These are phyloP conservation scores for Oligia fasciuncula DNA, from an alignment of 2,888 invertebrate genomes.

Conservation along the genomic window DNA sequence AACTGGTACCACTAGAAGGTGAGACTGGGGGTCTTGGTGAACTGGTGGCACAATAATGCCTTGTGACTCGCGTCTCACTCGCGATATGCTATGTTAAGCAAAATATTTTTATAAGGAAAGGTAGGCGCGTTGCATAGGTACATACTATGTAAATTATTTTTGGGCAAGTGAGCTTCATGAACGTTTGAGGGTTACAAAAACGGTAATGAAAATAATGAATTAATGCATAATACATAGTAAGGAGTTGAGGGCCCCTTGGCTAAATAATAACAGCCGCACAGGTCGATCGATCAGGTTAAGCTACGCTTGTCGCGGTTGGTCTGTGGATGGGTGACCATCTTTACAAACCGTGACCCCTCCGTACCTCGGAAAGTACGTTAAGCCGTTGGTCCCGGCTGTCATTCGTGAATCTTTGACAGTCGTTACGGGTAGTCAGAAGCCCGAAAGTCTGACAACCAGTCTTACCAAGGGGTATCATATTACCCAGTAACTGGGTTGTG, in stretches of 20 bases:
- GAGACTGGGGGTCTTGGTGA: conserved; percentile 59
- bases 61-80: conserved; percentile 55
- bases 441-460: too few species aligned
- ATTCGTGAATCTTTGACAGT: too few species aligned
- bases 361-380: too few species aligned
- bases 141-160: conserved; percentile 45
- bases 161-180: conserved; percentile 60
- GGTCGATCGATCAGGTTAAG: too few species aligned
- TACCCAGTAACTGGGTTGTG: too few species aligned
- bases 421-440: too few species aligned
- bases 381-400: too few species aligned
- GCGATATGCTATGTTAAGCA: conserved; percentile 61
- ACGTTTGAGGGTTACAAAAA: conserved; percentile 53
- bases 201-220: conserved; percentile 18
- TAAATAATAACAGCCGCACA: too few species aligned
- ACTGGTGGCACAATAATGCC: conserved; percentile 61
- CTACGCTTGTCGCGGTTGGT: too few species aligned
- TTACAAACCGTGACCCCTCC: too few species aligned
- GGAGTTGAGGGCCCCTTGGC: not conserved
- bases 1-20: conserved; percentile 51
- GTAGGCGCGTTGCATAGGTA: conserved; percentile 37
- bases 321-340: too few species aligned
- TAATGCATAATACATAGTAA: not conserved
- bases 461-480: too few species aligned
- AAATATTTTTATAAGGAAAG: conserved; percentile 65